Percentiles rank a stretch among this genome's conserved stretches.
Conservation (phyloP, 2,113 vertebrate species). For the Trematomus loennbergii region DNA sequence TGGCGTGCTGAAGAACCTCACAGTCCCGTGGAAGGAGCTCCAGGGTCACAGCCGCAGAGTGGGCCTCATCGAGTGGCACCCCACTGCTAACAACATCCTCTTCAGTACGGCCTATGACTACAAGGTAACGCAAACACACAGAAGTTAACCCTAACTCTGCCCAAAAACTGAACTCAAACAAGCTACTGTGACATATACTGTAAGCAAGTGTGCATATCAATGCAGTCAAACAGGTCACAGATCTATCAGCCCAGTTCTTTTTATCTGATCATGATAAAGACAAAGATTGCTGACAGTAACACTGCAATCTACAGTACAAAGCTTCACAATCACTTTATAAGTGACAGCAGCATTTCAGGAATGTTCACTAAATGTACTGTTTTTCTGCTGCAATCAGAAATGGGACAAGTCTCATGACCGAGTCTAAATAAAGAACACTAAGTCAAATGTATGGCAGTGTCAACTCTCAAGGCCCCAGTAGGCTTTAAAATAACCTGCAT, state of each 20-base stretch:
- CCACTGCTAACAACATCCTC: constrained; percentile 90
- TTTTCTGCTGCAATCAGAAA: too few species aligned
- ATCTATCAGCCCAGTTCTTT: not conserved
- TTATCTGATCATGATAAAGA: not conserved
- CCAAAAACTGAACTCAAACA: too few species aligned
- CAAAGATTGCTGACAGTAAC: not conserved
- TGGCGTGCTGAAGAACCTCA: constrained; percentile 86
- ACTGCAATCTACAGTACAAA: too few species aligned
- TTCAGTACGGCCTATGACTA: constrained; percentile 94
- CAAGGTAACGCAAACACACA: constrained; percentile 83
- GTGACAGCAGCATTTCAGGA: too few species aligned
- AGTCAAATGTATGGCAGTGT: not conserved
- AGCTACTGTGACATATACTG: not conserved
- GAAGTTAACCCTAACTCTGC: not conserved
- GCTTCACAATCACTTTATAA: too few species aligned
- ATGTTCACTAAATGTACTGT: too few species aligned
- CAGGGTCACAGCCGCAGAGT: constrained; percentile 89
- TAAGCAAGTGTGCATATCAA: not conserved
- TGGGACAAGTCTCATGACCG: too few species aligned
- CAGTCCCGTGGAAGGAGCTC: constrained; percentile 87
- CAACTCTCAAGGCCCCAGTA: too few species aligned
- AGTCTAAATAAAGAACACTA: too few species aligned
- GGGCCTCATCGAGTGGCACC: constrained; percentile 94
- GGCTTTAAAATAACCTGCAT: too few species aligned
- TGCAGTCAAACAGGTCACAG: constrained; percentile 34